Base-by-base conservation (phyloP, 2,888 invertebrate genomes). In the Sphaerophoria rueppellii region DNA sequence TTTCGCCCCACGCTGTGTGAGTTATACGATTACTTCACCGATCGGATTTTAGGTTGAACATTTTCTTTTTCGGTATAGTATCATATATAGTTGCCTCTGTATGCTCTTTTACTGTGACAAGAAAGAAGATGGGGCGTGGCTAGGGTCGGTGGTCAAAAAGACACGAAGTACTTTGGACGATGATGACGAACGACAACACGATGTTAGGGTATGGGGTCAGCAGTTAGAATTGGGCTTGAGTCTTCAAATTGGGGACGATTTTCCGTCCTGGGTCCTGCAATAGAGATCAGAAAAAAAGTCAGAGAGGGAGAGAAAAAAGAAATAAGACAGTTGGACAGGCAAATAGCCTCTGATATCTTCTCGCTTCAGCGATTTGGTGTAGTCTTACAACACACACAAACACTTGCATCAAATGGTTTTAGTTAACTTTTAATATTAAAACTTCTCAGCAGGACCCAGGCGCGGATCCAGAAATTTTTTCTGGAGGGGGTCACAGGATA, bases 401-500 rank as follows among this genome's bases (percentile, higher is more conserved):
- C 14, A n/a, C n/a, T n/a, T n/a, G 40, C 24, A 58, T 58, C 37
- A 58, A 58, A 76, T 78, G 78, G 78, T 78, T 78, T 78, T 77
- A 72, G 82, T 82, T 73, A 78, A 78, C n/a, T 73, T 82, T 82
- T 82, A 82, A 78, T 82, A 82, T 82, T 77, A 77, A 61, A 72
- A 69, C 78, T 78, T 78, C 82, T 78, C 82, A 73, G 73, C 82
- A 69, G 69, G 82, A 73, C n/a, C n/a, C n/a, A n/a, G n/a, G n/a
- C n/a, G n/a, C n/a, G n/a, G n/a, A n/a, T n/a, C n/a, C n/a, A n/a
- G n/a, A n/a, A n/a, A n/a, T n/a, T n/a, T n/a, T n/a, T n/a, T n/a
- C n/a, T n/a, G n/a, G n/a, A n/a, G n/a, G n/a, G n/a, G n/a, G n/a
- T n/a, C n/a, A n/a, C n/a, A n/a, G n/a, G n/a, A n/a, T n/a, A n/a